These are phyloP conservation scores for Oxytorus armatus DNA, from an alignment of 2,888 invertebrate genomes.

Conservation along the genomic window DNA sequence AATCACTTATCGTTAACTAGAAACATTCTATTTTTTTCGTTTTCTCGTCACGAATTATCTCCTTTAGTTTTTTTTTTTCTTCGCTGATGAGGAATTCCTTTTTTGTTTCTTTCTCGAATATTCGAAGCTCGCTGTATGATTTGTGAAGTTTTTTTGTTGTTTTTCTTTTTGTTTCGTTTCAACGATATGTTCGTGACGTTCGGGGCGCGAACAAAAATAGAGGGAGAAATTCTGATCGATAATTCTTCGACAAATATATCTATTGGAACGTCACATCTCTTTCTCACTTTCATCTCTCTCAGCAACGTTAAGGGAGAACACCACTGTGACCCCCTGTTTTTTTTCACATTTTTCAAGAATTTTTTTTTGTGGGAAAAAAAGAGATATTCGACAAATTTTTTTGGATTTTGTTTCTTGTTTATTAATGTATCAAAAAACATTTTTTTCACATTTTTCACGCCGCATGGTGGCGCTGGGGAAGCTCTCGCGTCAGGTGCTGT, in stretches of 20 bases:
- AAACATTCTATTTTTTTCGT: neutral
- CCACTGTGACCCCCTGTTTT: too few species aligned
- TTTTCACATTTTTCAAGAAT: too few species aligned
- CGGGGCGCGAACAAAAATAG: conserved; percentile 56
- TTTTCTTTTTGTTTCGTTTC: conserved; percentile 21
- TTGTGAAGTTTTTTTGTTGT: neutral
- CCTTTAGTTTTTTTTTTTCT: neutral
- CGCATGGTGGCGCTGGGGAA: too few species aligned
- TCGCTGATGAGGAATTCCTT: neutral
- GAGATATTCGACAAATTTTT: too few species aligned
- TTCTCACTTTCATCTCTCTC: too few species aligned
- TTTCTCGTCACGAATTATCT: neutral
- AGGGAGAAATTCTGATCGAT: conserved; percentile 35
- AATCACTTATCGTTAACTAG: too few species aligned
- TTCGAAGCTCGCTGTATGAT: conserved; percentile 34
- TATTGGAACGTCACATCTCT: conserved; percentile 29
- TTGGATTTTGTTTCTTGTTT: too few species aligned
- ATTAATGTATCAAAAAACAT: too few species aligned
- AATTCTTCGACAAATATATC: conserved; percentile 33
- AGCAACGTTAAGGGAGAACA: too few species aligned
- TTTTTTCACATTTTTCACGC: too few species aligned
- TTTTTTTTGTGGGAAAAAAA: too few species aligned
- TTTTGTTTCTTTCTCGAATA: neutral
- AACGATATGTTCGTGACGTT: conserved; percentile 55
- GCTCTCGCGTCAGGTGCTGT: too few species aligned